Evolutionary conservation across 1,140 invertebrate species (phyloP), one percentile per base, ranked within the genome.

Genomic region (Polyergus mexicanus): DNA sequence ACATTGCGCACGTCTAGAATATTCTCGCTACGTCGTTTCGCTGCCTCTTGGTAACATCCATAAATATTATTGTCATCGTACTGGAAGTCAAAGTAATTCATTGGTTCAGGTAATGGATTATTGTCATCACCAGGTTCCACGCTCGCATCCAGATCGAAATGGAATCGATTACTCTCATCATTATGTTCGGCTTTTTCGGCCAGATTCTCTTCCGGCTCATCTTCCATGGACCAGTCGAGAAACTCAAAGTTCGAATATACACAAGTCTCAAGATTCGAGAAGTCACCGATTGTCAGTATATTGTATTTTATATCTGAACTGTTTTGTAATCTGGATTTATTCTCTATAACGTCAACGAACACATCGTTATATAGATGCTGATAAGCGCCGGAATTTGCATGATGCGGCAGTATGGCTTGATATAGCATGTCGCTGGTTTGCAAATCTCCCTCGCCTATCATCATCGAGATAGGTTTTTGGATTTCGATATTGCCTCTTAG

Each of bases 401-500:
- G 85, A 89, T 94, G 65, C 19, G 94, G 81, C 89, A 94, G 44
- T 1, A 76, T 87, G 1, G 88, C 91, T 86, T 93, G 94, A 60
- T 92, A 92, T 2, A 95, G 84, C 89, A 92, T 91, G 47, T 95
- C 93, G 13, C 92, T 92, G 0, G 94, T 94, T 65, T 94, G 93
- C 8, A 90, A 87, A 87, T 95, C 94, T 22, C 83, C 90, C 25
- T 92, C 89, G 41, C 90, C 89, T 60, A 89, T 85, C 86, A 91
- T 92, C 51, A 92, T 58, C 13, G 91, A 90, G 13, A 80, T 63
- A 2, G 91, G 89, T 65, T 91, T 94, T 0, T 87, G 92, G 0
- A 94, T 87, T 25, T 95, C 94, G 5, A 95, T 58, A 1, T 92
- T 93, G 71, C 94, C 94, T 63, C 91, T 93, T 3, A 95, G 83